Base-by-base conservation (phyloP, 1,140 invertebrate species). In the Eufriesea mexicana region DNA sequence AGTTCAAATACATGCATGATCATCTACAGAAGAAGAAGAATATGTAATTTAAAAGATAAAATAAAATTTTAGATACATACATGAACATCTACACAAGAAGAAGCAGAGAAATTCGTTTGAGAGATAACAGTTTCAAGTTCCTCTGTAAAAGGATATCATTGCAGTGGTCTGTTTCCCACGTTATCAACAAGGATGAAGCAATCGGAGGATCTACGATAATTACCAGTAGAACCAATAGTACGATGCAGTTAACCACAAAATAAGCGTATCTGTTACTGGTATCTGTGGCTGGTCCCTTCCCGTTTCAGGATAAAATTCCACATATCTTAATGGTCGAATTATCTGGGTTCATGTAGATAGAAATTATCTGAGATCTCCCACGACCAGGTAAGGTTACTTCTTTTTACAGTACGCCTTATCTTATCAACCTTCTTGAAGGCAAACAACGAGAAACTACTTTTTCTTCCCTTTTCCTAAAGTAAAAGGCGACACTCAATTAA, bases 281-380 rank as follows among this genome's bases (percentile, higher is more conserved):
- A 47, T 20, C 51, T 5, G 20, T 20, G 5, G n/a, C 8, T 47
- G 42, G n/a, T 23, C n/a, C 9, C 55, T 20, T 16, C 1, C 28
- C n/a, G 8, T 28, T 75, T n/a, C 35, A 23, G 12, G 45, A 49
- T 62, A 45, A 62, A 47, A n/a, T 76, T 0, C n/a, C 47, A 59
- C 45, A 8, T 47, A 75, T 76, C 8, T 51, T 18, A 35, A 45
- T 77, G 5, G 9, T 45, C 18, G 18, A 25, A 55, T 66, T 78
- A 42, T 55, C 49, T 66, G 10, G 25, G n/a, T 5, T 51, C 47
- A 9, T 42, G n/a, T 25, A 45, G 62, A 55, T 55, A 28, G n/a
- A 47, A 47, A 70, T 57, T 57, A 78, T 78, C 42, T 47, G 51
- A 14, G 35, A 78, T 68, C n/a, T 78, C 28, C 4, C 23, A 64